Conservation (phyloP, 1,140 invertebrate species). For the Portunus trituberculatus region DNA sequence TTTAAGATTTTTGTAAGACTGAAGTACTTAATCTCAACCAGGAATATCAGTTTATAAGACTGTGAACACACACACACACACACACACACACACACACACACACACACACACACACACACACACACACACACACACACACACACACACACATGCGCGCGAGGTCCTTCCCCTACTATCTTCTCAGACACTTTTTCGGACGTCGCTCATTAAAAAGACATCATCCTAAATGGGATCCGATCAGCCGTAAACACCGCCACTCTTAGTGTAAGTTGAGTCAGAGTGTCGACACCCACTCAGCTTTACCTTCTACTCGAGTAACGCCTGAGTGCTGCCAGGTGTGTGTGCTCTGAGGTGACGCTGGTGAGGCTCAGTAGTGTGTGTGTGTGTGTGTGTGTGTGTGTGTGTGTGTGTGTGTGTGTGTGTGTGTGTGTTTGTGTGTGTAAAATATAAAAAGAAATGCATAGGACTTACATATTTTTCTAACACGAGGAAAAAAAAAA, state of each 20-base stretch:
- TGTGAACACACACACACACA: neutral
- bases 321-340: neutral
- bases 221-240: slow-evolving; percentile 64
- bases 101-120: slow-evolving; percentile 50
- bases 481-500: too few relatives aligned
- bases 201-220: slow-evolving; percentile 73
- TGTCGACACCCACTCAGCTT: slow-evolving; percentile 46
- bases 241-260: slow-evolving; percentile 59
- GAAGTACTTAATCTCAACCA: neutral
- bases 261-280: slow-evolving; percentile 37
- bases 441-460: too few relatives aligned
- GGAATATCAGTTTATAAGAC: neutral
- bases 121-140: slow-evolving; percentile 40
- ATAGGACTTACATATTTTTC: too few relatives aligned
- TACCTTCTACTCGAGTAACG: slow-evolving; percentile 4
- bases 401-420: neutral
- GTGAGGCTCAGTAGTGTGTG: neutral
- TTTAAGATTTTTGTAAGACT: neutral
- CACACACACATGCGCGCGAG: slow-evolving; percentile 13
- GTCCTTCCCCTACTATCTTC: neutral
- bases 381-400: neutral
- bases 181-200: slow-evolving; percentile 18
- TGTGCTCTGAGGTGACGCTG: neutral
- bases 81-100: slow-evolving; percentile 49
- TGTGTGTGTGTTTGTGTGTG: too few relatives aligned